Conservation (phyloP, 2,888 invertebrate species). For the Eupithecia subumbrata region DNA sequence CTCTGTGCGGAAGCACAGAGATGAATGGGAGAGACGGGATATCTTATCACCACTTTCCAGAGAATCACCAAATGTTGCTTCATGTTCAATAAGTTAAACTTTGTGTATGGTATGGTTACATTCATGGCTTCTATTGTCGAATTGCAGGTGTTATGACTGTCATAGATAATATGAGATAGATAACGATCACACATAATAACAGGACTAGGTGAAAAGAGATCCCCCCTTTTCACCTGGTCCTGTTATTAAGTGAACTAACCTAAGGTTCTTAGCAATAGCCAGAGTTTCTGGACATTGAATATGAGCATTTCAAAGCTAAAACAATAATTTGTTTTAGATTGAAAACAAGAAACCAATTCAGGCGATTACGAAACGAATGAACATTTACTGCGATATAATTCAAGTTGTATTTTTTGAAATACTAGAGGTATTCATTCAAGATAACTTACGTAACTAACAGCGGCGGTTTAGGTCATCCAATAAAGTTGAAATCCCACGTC, state of each 20-base stretch:
- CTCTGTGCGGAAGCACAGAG: conserved; percentile 7
- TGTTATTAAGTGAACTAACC: neutral
- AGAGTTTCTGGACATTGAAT: neutral
- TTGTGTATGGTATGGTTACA: neutral
- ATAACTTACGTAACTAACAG: conserved; percentile 36
- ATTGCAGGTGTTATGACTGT: neutral
- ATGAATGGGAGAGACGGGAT: neutral
- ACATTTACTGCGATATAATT: neutral
- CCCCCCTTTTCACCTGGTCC: too few relatives aligned
- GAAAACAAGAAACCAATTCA: neutral
- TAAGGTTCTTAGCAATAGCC: neutral
- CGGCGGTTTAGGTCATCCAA: conserved; percentile 7
- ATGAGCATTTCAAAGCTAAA: neutral
- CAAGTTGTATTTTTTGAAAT: neutral
- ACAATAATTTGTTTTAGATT: neutral
- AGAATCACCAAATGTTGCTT: neutral
- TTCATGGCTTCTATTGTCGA: neutral
- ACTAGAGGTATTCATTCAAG: neutral
- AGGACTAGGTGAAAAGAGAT: neutral
- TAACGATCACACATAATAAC: neutral
- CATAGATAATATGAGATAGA: neutral
- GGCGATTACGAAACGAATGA: conserved; percentile 40
- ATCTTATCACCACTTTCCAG: neutral
- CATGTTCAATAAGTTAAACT: neutral
- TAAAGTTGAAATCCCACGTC: conserved; percentile 17